Evolutionary conservation across 1,140 invertebrate genomes (phyloP).

Genomic region (Drusus annulatus): DNA sequence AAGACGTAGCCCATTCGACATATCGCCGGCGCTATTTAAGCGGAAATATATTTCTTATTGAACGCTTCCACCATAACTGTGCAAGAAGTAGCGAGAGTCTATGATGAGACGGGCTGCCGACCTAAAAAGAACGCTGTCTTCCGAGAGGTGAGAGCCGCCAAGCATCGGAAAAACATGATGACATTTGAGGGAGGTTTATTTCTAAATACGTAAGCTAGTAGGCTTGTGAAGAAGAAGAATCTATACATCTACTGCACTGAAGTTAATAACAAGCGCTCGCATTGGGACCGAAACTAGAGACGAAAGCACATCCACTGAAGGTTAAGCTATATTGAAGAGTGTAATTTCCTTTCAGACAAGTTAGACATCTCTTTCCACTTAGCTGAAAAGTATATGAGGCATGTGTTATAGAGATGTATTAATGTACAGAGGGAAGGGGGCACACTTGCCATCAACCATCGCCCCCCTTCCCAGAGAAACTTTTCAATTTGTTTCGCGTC

Average conservation of each 20-base stretch:
- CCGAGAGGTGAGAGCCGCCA: neutral
- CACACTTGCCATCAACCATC: too few species aligned
- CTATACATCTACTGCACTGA: too few species aligned
- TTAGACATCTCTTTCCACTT: slow-evolving; percentile 6
- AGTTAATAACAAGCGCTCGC: too few species aligned
- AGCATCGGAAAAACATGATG: neutral
- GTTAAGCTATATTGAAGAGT: neutral
- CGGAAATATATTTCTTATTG: neutral
- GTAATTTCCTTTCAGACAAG: slow-evolving; percentile 1
- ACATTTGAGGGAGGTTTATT: too few species aligned
- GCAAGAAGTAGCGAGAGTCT: too few species aligned
- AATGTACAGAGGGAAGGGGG: too few species aligned
- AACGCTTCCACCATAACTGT: neutral
- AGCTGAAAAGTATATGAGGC: neutral
- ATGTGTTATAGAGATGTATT: neutral
- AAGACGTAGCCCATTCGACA: neutral
- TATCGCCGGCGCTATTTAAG: neutral
- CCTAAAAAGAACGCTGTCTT: too few species aligned
- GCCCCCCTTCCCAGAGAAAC: neutral
- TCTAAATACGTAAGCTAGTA: too few species aligned
- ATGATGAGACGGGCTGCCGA: too few species aligned
- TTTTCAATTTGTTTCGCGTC: slow-evolving; percentile 1
- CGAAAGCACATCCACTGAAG: neutral
- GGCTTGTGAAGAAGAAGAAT: too few species aligned
- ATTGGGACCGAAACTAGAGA: too few species aligned